A percentile compares a stretch with the other conserved stretches of the same genome.
These are phyloP conservation scores for Tadarida brasiliensis DNA, from an alignment of 2,797 vertebrate genomes.

Conservation along the genomic window DNA sequence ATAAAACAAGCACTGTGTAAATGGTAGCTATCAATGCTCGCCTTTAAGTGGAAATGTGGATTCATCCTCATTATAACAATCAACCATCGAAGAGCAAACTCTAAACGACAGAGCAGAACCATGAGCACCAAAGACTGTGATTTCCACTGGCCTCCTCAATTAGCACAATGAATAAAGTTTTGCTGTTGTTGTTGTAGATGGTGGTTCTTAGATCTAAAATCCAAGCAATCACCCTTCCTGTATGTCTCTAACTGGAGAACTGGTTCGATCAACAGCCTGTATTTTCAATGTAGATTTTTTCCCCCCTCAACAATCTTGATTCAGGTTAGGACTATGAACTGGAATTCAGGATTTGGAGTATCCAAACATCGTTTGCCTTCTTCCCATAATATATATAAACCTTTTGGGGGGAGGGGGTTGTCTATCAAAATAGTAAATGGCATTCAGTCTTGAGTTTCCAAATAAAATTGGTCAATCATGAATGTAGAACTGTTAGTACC, in stretches of 20 bases:
- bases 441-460: not conserved
- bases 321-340: not conserved
- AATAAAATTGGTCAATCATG: not conserved
- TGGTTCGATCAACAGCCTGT: not conserved
- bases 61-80: not conserved
- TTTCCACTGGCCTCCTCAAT: not conserved
- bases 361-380: not conserved
- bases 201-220: not conserved
- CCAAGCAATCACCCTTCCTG: not conserved
- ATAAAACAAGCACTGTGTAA: not conserved
- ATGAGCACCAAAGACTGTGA: not conserved
- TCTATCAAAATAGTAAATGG: not conserved
- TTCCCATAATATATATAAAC: not conserved
- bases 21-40: not conserved
- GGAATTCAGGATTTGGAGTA: not conserved
- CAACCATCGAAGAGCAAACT: not conserved
- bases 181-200: not conserved
- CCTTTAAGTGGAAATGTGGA: slow-evolving; percentile 2
- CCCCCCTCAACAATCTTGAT: not conserved
- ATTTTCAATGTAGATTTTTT: not conserved
- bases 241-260: not conserved
- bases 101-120: not conserved
- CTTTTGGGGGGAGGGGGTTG: accelerated
- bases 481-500: not conserved
- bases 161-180: not conserved